Evolutionary conservation across 2,888 invertebrate species (phyloP).

Genomic region (Stenurella melanura): DNA sequence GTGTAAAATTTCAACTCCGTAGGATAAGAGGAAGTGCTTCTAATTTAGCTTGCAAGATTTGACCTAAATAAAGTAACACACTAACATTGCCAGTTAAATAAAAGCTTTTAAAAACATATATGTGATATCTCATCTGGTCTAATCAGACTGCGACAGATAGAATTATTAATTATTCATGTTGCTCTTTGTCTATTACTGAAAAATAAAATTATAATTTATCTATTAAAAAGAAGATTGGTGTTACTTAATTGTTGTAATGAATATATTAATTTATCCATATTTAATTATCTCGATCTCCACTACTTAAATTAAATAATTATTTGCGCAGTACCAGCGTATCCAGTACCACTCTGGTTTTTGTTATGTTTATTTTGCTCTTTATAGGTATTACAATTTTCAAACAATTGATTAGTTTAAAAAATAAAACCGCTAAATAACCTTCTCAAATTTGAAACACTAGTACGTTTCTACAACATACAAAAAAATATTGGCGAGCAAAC

Average conservation of each 20-base stretch:
- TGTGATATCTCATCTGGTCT: too few relatives aligned
- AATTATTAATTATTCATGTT: not conserved
- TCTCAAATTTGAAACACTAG: not conserved
- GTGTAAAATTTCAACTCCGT: too few relatives aligned
- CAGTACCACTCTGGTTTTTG: not conserved
- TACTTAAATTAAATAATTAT: not conserved
- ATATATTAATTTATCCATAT: not conserved
- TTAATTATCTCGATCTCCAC: not conserved
- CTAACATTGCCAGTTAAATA: too few relatives aligned
- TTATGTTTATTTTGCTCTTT: not conserved
- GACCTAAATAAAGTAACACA: too few relatives aligned
- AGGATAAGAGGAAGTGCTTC: too few relatives aligned
- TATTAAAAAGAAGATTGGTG: not conserved
- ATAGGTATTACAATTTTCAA: not conserved
- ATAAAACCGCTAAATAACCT: constrained; percentile 7
- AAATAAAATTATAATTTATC: not conserved
- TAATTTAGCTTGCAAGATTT: too few relatives aligned
- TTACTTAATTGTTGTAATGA: too few relatives aligned
- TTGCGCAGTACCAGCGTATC: not conserved
- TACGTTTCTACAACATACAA: not conserved
- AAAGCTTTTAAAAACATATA: too few relatives aligned
- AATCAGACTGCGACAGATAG: too few relatives aligned
- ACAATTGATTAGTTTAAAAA: not conserved
- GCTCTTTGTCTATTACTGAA: not conserved
- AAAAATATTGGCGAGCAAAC: not conserved